Evolutionary conservation across 2,113 vertebrate species (phyloP), one percentile per base, ranked within the genome.

Genomic region (Hiodon alosoides): DNA sequence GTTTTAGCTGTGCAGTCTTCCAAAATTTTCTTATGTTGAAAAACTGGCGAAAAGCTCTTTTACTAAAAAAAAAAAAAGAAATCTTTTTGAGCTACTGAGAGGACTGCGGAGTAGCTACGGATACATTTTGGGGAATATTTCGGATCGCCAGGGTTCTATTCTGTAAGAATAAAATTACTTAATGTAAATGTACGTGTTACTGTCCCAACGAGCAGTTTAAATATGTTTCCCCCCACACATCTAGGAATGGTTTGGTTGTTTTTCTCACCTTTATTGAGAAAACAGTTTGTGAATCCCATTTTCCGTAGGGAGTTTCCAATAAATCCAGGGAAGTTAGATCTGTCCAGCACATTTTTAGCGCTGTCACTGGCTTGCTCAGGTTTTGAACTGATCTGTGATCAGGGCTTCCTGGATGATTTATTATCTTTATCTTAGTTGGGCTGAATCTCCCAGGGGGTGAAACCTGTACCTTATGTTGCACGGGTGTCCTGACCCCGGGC

Each of bases 271-370:
- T 57, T 8, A 31, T 47, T 53, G 48, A 69, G 57, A 62, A 76
- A 61, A 51, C 31, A 48, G 64, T 75, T 67, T 58, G 46, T 68
- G 65, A 75, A 65, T 51, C 73, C 13, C 48, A 71, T 59, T 17
- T 59, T 54, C 55, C 3, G 13, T 48, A 48, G 55, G 53, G 17
- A 31, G 73, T 67, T 74, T 72, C 4, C 3, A 71, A 71, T 57
- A 55, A 67, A 46, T 13, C 17, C 64, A 5, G 52, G 46, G 17
- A 51, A 65, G 50, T 7, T 10, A 13, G n/a, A 59, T 10, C 31
- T 17, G 16, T 13, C 48, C 48, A 47, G 51, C 16, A 46, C 52
- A n/a, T 53, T 72, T 48, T 72, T 57, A 50, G 7, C 71, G 11
- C 73, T 76, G 74, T 58, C 58, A 55, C 50, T 52, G 48, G 13